Conservation (phyloP, 2,797 vertebrate genomes). For the Acrossocheilus wenchowensis region DNA sequence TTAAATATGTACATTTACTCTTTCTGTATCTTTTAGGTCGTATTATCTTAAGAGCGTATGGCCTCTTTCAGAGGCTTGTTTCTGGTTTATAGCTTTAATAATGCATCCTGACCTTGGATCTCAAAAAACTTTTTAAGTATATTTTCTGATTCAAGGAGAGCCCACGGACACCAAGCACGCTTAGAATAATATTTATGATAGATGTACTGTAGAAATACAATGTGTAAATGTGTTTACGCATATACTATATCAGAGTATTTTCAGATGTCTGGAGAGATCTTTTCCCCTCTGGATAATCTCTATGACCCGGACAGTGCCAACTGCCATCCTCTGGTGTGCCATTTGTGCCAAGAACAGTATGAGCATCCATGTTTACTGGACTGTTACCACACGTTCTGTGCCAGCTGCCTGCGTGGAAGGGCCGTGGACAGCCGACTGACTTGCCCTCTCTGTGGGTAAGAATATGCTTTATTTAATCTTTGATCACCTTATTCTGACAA, state of each 20-base stretch:
- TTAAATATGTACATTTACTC: background rate
- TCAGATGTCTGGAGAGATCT: constrained; percentile 85
- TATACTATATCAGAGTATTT: background rate
- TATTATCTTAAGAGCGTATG: background rate
- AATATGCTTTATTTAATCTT: constrained; percentile 6
- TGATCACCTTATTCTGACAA: background rate
- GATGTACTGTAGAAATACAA: background rate
- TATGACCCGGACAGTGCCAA: constrained; percentile 76
- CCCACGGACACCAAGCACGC: background rate
- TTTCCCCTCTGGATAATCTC: constrained; percentile 77
- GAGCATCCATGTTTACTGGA: constrained; percentile 86
- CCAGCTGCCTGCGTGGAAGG: constrained; percentile 82
- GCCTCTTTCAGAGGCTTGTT: background rate
- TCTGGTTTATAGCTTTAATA: background rate
- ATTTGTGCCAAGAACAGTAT: constrained; percentile 83
- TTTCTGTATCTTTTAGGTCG: background rate
- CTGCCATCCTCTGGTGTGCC: constrained; percentile 84
- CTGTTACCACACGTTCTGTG: constrained; percentile 86
- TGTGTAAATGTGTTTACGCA: background rate
- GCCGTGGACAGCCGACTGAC: constrained; percentile 76
- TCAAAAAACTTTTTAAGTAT: background rate
- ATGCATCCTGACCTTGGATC: background rate
- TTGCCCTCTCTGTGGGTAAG: constrained; percentile 86
- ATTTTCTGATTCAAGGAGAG: background rate
- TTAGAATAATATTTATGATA: background rate